Percentiles rank a stretch among this genome's conserved stretches.
phyloP scores from a whole-genome alignment of 1,140 invertebrate species.

The Philopotamus ludificatus region DNA sequence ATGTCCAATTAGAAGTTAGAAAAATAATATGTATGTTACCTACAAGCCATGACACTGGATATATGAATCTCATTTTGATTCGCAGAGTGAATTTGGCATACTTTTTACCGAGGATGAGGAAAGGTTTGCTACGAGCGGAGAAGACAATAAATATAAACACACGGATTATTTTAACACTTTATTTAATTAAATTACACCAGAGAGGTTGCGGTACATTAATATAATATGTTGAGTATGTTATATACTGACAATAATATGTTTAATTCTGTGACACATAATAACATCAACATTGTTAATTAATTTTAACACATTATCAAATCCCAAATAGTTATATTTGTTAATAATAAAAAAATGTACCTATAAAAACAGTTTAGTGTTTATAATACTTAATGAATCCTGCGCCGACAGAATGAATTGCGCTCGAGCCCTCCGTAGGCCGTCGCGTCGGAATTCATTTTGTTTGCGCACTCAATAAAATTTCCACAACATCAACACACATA shows the following conservation, averaged over 20 bases:
- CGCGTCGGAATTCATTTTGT: constrained; percentile 12
- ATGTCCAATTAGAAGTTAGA: no score
- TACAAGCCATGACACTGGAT: no score
- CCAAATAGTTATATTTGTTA: constrained; percentile 18
- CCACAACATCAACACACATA: constrained; percentile 28
- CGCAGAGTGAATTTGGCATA: no score
- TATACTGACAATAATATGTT: constrained; percentile 17
- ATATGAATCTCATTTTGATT: no score
- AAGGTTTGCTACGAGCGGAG: no score
- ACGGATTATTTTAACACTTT: constrained; percentile 17
- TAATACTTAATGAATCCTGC: constrained; percentile 9
- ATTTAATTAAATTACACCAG: constrained; percentile 28
- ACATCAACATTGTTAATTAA: constrained; percentile 25
- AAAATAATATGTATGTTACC: no score
- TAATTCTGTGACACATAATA: constrained; percentile 25
- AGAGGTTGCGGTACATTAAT: constrained; percentile 24
- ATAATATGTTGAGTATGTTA: constrained; percentile 27
- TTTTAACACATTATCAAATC: constrained; percentile 29
- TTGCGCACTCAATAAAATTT: constrained; percentile 29
- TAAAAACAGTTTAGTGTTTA: constrained; percentile 28
- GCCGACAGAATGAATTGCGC: constrained; percentile 4
- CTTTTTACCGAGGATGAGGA: no score
- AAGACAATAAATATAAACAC: no score
- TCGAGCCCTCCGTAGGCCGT: not conserved
- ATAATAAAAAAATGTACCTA: constrained; percentile 26